phyloP scores from a whole-genome alignment of 2,113 vertebrate genomes.

The Cephalopholis sonnerati region DNA sequence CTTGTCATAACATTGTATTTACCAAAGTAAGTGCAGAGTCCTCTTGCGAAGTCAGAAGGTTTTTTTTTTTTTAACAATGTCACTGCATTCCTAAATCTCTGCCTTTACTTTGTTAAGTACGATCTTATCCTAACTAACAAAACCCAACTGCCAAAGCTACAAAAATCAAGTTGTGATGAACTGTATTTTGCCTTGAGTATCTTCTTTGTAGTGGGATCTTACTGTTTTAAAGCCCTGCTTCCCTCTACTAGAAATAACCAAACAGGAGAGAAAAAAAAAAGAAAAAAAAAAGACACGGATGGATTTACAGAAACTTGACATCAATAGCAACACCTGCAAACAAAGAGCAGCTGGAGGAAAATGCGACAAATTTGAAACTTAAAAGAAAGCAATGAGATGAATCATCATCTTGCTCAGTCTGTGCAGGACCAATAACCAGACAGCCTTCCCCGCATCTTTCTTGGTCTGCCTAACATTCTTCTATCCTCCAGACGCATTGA shows the following conservation, averaged over 20 bases:
- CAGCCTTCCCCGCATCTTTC: slow-evolving; percentile 21
- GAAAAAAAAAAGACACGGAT: slow-evolving; percentile 51
- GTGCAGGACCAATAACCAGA: slow-evolving; percentile 84
- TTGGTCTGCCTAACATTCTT: neutral
- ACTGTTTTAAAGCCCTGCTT: slow-evolving; percentile 64
- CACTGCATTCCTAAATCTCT: neutral
- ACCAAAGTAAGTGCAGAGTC: neutral
- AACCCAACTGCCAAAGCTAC: neutral
- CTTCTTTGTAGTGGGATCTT: neutral
- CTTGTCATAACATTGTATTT: neutral
- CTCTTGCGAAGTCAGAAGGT: too few relatives aligned
- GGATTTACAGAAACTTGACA: slow-evolving; percentile 69
- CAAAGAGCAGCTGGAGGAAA: slow-evolving; percentile 74
- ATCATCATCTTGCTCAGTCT: slow-evolving; percentile 68
- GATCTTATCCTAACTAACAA: slow-evolving; percentile 8
- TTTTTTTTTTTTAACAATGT: neutral
- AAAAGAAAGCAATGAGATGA: slow-evolving; percentile 80
- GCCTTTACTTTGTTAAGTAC: neutral
- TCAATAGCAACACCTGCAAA: slow-evolving; percentile 77
- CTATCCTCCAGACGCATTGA: neutral
- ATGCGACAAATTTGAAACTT: slow-evolving; percentile 66
- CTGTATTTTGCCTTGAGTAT: neutral
- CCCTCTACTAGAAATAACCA: slow-evolving; percentile 72
- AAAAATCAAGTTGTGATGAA: neutral
- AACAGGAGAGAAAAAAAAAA: slow-evolving; percentile 62